Base-by-base conservation (phyloP, 2,797 vertebrate genomes). In the Schizothorax lantsangensis region DNA sequence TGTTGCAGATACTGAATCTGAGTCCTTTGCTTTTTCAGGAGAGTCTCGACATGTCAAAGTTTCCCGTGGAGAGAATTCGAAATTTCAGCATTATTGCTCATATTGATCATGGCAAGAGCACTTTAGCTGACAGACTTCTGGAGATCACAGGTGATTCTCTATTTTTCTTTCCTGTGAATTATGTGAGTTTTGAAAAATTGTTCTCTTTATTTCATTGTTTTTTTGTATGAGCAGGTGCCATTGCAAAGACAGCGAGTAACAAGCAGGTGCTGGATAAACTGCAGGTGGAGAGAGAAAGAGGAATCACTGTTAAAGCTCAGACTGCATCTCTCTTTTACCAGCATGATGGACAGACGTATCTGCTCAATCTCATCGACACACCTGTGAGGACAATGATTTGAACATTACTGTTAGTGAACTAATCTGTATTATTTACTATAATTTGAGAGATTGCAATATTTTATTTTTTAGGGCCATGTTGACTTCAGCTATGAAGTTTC, bases 401-500 rank as follows among this genome's bases (percentile, higher is more conserved):
- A 6, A 23, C 15, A 62, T 17, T 17, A 64, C 30, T 9, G 45
- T 5, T 15, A 14, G 23, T 26, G 47, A 1, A 36, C 26, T 36
- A 19, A 62, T 77, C 15, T 72, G 4, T 1, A 45, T 45, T 26
- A 6, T 26, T 40, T 6, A 17, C 62, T 33, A 33, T 77, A 68
- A 3, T 81, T 45, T 2, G 30, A 52, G 15, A 47, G n/a, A 33
- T 75, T 38, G 4, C 12, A 12, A 21, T 21, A 23, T 68, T 47
- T 7, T 1, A 21, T 91, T 69, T 43, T 68, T 6, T 87, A 99
- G 98, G 98, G 98, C 82, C 98, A 99, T 0, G 98, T 99, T 59
- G 98, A 99, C 95, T 99, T 99, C 94, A 99, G 94, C 93, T 99
- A 99, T 84, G 98, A 99, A 92, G 98, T 99, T 0, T 98, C 98